Conservation (phyloP, 2,113 vertebrate species). For the Esox niger region DNA sequence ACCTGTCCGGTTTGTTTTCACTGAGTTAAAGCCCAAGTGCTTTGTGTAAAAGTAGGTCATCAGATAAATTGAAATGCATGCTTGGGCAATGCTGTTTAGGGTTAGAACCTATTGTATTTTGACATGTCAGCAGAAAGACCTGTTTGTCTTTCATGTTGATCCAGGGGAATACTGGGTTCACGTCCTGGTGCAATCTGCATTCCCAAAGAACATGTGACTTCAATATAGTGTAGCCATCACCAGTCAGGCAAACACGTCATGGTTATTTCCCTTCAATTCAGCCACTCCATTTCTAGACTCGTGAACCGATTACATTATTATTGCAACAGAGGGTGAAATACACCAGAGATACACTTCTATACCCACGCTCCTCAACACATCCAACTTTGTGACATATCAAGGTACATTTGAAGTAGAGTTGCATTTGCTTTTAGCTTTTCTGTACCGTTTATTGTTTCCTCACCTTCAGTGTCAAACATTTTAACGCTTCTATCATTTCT, state of each 20-base stretch:
- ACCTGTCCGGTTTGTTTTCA: slow-evolving; percentile 45
- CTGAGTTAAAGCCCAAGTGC: slow-evolving; percentile 51
- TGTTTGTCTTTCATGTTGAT: background rate
- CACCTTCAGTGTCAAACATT: too few relatives aligned
- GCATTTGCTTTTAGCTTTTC: too few relatives aligned
- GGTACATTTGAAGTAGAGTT: too few relatives aligned
- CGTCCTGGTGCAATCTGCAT: background rate
- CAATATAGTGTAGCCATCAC: background rate
- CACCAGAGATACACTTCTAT: slow-evolving; percentile 18
- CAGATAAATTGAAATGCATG: slow-evolving; percentile 37
- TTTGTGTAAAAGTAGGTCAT: slow-evolving; percentile 31
- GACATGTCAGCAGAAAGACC: background rate
- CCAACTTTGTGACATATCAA: background rate
- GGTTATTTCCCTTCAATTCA: slow-evolving; percentile 5
- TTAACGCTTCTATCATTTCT: too few relatives aligned
- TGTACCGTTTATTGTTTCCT: too few relatives aligned
- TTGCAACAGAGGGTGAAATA: background rate
- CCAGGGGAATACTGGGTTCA: background rate
- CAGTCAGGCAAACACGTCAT: background rate
- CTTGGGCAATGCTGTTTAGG: background rate
- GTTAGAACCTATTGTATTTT: background rate
- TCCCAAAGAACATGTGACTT: background rate
- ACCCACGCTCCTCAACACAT: background rate
- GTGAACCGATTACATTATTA: background rate
- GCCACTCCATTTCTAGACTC: background rate